Percentiles rank a stretch among this genome's conserved stretches.
phyloP scores from a whole-genome alignment of 2,888 invertebrate genomes.

The Polydrusus tereticollis region DNA sequence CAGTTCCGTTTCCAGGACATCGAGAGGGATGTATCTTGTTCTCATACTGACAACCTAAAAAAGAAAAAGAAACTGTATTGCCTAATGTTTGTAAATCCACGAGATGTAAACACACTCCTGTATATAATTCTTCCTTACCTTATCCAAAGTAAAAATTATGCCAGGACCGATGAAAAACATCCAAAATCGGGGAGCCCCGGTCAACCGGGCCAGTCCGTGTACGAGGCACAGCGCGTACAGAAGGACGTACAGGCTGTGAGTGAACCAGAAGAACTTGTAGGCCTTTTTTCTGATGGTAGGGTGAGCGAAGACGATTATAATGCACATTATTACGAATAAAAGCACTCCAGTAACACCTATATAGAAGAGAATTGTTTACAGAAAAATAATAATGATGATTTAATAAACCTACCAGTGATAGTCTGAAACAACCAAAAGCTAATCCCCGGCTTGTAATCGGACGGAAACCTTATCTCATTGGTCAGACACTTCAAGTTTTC shows the following conservation, averaged over 20 bases:
- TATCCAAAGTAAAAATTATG: constrained; percentile 89
- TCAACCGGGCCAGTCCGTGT: constrained; percentile 91
- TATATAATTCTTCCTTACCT: constrained; percentile 69
- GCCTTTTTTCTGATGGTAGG: constrained; percentile 92
- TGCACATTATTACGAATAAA: constrained; percentile 90
- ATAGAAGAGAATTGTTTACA: constrained; percentile 48
- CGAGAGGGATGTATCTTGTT: constrained; percentile 91
- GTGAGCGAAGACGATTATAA: constrained; percentile 97
- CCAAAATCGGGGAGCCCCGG: constrained; percentile 94
- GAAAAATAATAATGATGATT: too few relatives aligned
- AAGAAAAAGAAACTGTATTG: constrained; percentile 40
- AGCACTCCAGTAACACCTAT: constrained; percentile 88
- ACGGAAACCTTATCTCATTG: constrained; percentile 93
- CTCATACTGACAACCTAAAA: constrained; percentile 87
- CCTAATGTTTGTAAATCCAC: neutral
- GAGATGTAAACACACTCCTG: neutral
- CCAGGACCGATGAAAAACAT: constrained; percentile 94
- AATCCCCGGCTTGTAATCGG: constrained; percentile 94
- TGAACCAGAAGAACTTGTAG: constrained; percentile 95
- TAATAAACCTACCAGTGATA: constrained; percentile 88
- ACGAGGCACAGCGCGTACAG: constrained; percentile 89
- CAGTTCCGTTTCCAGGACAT: constrained; percentile 93
- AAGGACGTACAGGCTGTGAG: constrained; percentile 89
- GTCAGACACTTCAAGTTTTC: constrained; percentile 94
- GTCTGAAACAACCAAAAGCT: constrained; percentile 97